Base-by-base conservation (phyloP, 2,888 invertebrate genomes). In the Exocentrus adspersus region DNA sequence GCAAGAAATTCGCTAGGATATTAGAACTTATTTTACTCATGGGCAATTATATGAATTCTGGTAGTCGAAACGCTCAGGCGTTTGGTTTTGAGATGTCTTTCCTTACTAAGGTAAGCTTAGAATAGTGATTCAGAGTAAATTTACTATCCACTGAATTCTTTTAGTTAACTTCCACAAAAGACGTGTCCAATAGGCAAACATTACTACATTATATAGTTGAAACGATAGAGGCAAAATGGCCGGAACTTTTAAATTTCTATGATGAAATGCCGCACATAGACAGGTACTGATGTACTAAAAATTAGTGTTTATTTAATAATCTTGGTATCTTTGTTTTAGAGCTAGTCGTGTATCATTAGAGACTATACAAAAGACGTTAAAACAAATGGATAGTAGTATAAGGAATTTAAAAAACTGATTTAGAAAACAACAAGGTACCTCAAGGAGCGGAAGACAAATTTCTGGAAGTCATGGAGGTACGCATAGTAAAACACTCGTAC, bases 31-130 rank as follows among this genome's bases (percentile, higher is more conserved):
- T 98, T 64, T 85, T 99, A 0, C 82, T 97, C 9, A 85, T 98
- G 17, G 98, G 98, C 2, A 99, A 99, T 83, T 97, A 94, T 78
- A 95, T 99, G 94, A 98, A 98, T 82, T 90, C 95, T 0, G 97
- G 97, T 0, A 94, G 96, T 5, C 92, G 92, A 77, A 97, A 97
- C 79, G 97, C 93, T 1, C 94, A 93, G 70, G 95, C 97, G 0
- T 93, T 94, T 76, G 99, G 97, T 0, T 99, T 98, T 82, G 98
- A 99, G 83, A 95, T 99, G 75, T 96, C 92, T 79, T 98, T 94
- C 79, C 86, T 99, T 7, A 93, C 97, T 0, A 98, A 98, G 87
- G 94, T 94, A 79, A 72, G 78, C 20, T 20, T 30, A 9, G 2
- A 20, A 32, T 53, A 59, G 10, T 37, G 12, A n/a, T 17, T 20